These are phyloP conservation scores for Pandemis corylana DNA, from an alignment of 2,888 invertebrate species.

Conservation along the genomic window DNA sequence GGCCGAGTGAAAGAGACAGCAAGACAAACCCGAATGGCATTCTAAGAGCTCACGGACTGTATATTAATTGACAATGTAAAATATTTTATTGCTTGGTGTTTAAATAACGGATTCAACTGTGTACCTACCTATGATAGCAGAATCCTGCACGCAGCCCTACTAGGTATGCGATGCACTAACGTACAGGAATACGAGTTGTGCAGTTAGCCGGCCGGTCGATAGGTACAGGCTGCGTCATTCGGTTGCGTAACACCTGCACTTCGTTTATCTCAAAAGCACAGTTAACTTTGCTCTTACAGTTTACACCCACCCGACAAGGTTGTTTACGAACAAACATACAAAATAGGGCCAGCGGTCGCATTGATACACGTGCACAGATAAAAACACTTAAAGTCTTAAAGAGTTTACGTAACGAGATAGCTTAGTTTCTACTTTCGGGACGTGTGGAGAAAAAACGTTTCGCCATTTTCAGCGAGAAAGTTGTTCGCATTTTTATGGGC, in stretches of 20 bases:
- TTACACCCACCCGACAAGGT: conserved; percentile 59
- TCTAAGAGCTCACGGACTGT: no score
- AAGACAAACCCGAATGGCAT: no score
- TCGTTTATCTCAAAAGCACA: conserved; percentile 66
- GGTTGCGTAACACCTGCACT: conserved; percentile 71
- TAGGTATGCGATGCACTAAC: conserved; percentile 34
- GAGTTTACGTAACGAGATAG: conserved; percentile 25
- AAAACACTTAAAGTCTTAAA: conserved; percentile 30
- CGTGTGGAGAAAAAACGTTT: conserved; percentile 11
- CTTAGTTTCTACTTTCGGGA: neutral
- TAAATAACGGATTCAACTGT: no score
- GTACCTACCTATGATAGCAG: neutral
- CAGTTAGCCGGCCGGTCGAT: conserved; percentile 67
- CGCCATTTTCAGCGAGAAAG: neutral
- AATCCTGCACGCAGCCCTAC: conserved; percentile 16
- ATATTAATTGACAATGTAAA: no score
- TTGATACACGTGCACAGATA: conserved; percentile 47
- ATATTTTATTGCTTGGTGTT: no score
- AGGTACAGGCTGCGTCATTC: conserved; percentile 61
- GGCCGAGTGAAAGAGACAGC: no score
- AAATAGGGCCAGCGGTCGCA: conserved; percentile 47
- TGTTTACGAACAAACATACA: conserved; percentile 60
- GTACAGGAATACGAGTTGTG: conserved; percentile 46
- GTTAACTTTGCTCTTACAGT: conserved; percentile 59
- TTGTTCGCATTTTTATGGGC: conserved; percentile 4